These are phyloP conservation scores for Polyommatus iphigenia DNA, from an alignment of 2,888 invertebrate species.

Conservation along the genomic window DNA sequence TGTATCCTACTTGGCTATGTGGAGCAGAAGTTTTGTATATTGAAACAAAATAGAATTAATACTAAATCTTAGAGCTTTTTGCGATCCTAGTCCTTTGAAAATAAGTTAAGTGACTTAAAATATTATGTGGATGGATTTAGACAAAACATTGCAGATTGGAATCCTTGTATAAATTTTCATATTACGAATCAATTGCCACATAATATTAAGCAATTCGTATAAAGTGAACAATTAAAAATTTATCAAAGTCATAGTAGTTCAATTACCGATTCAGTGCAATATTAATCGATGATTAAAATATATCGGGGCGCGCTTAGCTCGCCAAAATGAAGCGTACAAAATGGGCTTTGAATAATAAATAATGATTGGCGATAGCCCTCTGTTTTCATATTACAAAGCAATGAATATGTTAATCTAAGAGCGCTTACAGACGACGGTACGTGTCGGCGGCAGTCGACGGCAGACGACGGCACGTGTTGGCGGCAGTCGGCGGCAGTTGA, in stretches of 20 bases:
- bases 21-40: neutral
- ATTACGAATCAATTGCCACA: too few species aligned
- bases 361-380: slow-evolving; percentile 21
- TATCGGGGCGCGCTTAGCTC: neutral
- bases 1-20: neutral
- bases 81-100: too few species aligned
- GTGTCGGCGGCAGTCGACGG: too few species aligned
- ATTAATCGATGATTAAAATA: slow-evolving; percentile 23
- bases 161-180: too few species aligned
- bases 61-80: too few species aligned
- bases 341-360: slow-evolving; percentile 29
- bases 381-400: slow-evolving; percentile 19
- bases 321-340: slow-evolving; percentile 25
- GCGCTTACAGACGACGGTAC: too few species aligned
- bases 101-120: too few species aligned
- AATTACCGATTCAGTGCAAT: neutral
- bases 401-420: slow-evolving; percentile 11
- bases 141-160: too few species aligned
- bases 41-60: too few species aligned
- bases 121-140: too few species aligned
- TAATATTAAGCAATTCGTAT: neutral
- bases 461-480: too few species aligned
- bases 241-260: neutral
- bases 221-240: neutral
- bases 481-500: too few species aligned